Conservation (phyloP, 2,888 invertebrate genomes). For the Ariolimax columbianus region DNA sequence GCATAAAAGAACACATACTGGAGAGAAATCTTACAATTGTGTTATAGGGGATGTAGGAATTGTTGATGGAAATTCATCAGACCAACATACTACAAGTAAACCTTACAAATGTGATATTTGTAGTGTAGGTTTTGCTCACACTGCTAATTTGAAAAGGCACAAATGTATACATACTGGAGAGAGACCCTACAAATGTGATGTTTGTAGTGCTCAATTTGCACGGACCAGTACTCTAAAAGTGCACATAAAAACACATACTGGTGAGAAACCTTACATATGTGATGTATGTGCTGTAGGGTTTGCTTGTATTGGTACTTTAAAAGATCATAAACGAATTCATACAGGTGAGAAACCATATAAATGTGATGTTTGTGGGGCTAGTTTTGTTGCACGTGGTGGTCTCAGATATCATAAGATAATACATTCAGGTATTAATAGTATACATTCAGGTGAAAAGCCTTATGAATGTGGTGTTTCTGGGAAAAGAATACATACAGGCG, state of each 20-base stretch:
- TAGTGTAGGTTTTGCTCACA: neutral
- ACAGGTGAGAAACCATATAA: conserved; percentile 8
- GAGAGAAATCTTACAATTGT: conserved; percentile 4
- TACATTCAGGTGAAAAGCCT: conserved; percentile 16
- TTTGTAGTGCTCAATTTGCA: neutral
- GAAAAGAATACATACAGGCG: neutral
- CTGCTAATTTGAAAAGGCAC: neutral
- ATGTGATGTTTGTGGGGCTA: conserved; percentile 1
- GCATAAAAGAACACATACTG: neutral
- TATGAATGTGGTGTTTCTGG: conserved; percentile 4
- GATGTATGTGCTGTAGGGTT: conserved; percentile 15
- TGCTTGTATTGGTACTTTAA: neutral
- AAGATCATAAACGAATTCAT: neutral
- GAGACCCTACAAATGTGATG: neutral
- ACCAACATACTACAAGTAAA: neutral
- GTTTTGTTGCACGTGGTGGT: neutral
- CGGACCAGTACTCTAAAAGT: neutral
- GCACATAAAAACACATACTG: neutral
- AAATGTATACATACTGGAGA: neutral
- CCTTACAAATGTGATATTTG: neutral
- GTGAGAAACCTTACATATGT: conserved; percentile 21
- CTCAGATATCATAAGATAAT: neutral
- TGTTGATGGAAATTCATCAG: neutral
- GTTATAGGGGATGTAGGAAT: neutral
- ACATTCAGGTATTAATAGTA: too few species aligned